phyloP scores from a whole-genome alignment of 2,797 vertebrate species.

The Paguma larvata region DNA sequence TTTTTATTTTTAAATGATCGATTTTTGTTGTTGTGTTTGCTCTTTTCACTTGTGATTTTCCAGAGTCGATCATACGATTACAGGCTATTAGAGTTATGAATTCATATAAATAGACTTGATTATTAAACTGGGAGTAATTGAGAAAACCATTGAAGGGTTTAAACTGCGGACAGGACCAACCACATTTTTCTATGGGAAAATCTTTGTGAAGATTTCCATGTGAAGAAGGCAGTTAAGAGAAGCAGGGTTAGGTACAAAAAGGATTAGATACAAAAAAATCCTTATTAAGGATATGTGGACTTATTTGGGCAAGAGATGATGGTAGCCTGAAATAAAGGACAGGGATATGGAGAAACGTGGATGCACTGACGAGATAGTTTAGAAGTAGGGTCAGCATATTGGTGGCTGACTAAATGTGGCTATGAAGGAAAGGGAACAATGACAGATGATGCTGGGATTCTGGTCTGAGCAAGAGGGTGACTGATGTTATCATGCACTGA shows the following conservation, averaged over 20 bases:
- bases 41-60: conserved; percentile 40
- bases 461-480: background rate
- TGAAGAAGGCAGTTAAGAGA: background rate
- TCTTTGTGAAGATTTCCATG: background rate
- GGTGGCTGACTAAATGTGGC: background rate
- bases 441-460: background rate
- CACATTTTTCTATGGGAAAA: background rate
- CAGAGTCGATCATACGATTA: background rate
- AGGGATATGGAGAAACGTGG: background rate
- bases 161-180: background rate
- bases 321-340: background rate
- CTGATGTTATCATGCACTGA: background rate
- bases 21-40: background rate
- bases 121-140: background rate
- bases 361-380: background rate
- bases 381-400: background rate
- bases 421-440: background rate
- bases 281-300: background rate
- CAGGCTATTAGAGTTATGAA: background rate
- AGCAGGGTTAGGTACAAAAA: background rate
- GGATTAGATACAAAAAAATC: too few species aligned
- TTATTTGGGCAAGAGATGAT: background rate
- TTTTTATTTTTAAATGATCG: conserved; percentile 17
- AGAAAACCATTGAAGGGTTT: background rate
- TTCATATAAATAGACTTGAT: background rate